Evolutionary conservation across 2,888 invertebrate genomes (phyloP).

Genomic region (Ophioninae sp.): DNA sequence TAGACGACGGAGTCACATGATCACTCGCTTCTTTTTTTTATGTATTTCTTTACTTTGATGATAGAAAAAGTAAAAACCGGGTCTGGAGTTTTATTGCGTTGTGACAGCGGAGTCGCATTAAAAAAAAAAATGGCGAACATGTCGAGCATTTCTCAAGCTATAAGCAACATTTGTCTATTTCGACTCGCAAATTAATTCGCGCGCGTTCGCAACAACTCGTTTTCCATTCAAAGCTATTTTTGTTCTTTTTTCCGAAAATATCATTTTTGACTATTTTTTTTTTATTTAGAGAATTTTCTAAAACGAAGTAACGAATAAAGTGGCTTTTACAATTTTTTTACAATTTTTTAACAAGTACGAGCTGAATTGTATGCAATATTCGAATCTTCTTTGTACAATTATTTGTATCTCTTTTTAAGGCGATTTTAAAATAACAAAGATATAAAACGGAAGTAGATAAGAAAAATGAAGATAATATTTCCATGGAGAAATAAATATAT

Average conservation of each 20-base stretch:
- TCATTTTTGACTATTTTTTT: not conserved
- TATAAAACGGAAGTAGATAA: not conserved
- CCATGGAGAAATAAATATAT: not conserved
- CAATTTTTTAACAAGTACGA: no score
- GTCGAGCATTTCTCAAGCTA: not conserved
- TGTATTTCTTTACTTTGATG: not conserved
- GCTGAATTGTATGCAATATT: not conserved
- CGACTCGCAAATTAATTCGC: not conserved
- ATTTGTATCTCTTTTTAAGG: not conserved
- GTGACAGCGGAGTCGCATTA: not conserved
- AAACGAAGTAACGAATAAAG: not conserved
- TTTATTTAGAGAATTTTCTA: no score
- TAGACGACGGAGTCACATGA: not conserved
- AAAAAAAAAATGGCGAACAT: not conserved
- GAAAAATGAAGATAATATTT: not conserved
- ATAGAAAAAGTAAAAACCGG: not conserved
- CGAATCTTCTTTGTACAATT: not conserved
- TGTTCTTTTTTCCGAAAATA: not conserved
- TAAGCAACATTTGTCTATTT: not conserved
- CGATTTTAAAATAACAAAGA: not conserved
- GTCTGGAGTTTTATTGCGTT: not conserved
- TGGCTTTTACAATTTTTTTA: not conserved
- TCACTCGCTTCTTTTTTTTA: not conserved
- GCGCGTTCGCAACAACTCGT: not conserved
- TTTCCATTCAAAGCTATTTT: not conserved